phyloP scores from a whole-genome alignment of 2,113 vertebrate genomes.

The Platycercus adscitus region DNA sequence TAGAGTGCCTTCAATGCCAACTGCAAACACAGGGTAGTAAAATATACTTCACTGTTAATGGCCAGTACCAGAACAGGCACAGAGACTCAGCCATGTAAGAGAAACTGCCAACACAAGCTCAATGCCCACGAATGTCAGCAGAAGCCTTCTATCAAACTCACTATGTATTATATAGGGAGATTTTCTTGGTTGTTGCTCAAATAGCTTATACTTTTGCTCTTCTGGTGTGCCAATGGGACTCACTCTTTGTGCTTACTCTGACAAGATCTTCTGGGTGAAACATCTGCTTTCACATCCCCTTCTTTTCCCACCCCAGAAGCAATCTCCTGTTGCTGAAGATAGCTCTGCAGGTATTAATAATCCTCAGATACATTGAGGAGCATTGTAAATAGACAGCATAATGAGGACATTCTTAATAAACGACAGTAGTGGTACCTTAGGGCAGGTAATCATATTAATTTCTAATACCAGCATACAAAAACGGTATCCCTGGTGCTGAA shows the following conservation, averaged over 20 bases:
- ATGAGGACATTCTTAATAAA: background rate
- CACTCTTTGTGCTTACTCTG: background rate
- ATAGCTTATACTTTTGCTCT: background rate
- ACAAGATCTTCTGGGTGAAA: background rate
- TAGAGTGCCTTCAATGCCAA: background rate
- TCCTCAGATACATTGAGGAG: background rate
- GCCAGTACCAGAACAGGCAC: background rate
- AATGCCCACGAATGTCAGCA: background rate
- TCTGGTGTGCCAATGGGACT: background rate
- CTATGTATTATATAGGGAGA: background rate
- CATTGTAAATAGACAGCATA: background rate
- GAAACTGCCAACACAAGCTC: background rate
- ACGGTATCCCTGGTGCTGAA: background rate
- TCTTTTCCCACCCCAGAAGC: background rate
- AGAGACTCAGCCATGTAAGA: background rate
- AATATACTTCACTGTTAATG: background rate
- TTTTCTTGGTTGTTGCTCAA: background rate
- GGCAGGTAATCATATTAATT: background rate
- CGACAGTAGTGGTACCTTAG: background rate
- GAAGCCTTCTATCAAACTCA: background rate
- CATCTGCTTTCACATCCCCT: background rate
- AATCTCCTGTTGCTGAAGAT: background rate
- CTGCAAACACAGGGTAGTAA: background rate
- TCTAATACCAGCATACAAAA: background rate
- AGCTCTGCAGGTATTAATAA: background rate